Evolutionary conservation across 2,797 vertebrate species (phyloP).

Genomic region (Microchirus variegatus): DNA sequence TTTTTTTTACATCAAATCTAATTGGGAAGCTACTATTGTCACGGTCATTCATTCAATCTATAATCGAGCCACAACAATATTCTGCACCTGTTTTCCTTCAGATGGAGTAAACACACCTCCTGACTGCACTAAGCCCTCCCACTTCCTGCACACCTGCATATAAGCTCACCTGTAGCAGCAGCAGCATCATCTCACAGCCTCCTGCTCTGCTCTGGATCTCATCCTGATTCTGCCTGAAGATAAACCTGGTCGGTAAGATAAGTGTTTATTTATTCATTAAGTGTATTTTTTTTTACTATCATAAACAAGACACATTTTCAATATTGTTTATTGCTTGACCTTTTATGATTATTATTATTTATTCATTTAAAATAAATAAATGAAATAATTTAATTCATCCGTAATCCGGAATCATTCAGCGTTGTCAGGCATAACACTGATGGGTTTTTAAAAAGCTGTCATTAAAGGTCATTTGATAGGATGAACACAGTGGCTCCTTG

Average conservation of each 20-base stretch:
- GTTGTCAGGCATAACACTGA: too few relatives aligned
- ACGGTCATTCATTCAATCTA: too few relatives aligned
- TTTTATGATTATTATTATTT: too few relatives aligned
- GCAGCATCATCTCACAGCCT: conserved; percentile 46
- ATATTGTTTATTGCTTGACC: too few relatives aligned
- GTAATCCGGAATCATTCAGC: too few relatives aligned
- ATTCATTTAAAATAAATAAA: too few relatives aligned
- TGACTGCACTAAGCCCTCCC: conserved; percentile 45
- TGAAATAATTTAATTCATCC: too few relatives aligned
- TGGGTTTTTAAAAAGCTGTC: too few relatives aligned
- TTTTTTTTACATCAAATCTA: too few relatives aligned
- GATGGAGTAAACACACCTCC: conserved; percentile 36
- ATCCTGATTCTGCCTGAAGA: conserved; percentile 24
- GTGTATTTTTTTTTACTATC: too few relatives aligned
- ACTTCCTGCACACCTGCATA: conserved; percentile 64
- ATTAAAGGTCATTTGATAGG: neutral
- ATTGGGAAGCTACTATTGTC: too few relatives aligned
- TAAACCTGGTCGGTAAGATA: conserved; percentile 67
- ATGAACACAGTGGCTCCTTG: conserved; percentile 63
- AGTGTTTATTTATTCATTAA: neutral
- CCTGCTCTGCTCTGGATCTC: conserved; percentile 36
- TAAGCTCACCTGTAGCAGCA: conserved; percentile 69
- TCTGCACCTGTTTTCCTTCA: conserved; percentile 6
- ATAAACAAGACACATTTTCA: too few relatives aligned
- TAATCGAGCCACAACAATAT: neutral